Evolutionary conservation across 2,113 vertebrate genomes (phyloP).

Genomic region (Poecile atricapillus): DNA sequence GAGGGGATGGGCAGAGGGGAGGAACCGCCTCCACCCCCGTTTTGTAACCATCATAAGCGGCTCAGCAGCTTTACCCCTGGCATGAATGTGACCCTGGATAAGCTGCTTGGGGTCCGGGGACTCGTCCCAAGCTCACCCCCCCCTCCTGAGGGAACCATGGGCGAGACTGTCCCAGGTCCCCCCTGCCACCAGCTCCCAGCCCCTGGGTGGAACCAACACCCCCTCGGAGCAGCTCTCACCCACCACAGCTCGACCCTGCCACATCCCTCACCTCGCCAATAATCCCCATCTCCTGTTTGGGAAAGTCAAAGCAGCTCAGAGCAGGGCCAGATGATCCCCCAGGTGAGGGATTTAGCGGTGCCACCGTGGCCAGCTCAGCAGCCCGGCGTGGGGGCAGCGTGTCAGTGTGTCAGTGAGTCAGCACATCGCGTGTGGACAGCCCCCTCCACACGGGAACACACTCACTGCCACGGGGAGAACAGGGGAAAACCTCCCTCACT

Average conservation of each 20-base stretch:
- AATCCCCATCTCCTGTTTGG: slow-evolving; percentile 2
- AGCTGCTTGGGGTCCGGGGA: background rate
- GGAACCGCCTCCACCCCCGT: background rate
- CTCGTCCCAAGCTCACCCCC: background rate
- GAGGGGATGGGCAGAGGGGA: background rate
- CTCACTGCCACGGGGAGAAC: accelerated
- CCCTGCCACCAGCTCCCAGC: background rate
- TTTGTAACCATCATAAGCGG: background rate
- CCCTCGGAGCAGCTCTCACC: accelerated
- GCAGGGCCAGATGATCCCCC: background rate
- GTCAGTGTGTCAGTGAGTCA: slow-evolving; percentile 87
- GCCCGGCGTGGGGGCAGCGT: slow-evolving; percentile 72
- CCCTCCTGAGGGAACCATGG: background rate
- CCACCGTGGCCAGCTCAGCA: background rate
- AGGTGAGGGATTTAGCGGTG: slow-evolving; percentile 71
- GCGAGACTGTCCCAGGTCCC: accelerated
- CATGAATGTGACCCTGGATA: background rate
- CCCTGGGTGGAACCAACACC: accelerated
- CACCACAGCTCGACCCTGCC: accelerated
- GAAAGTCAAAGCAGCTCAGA: slow-evolving; percentile 42
- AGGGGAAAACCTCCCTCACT: background rate
- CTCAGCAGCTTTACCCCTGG: slow-evolving; percentile 33
- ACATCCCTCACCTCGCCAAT: accelerated
- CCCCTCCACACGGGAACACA: accelerated
- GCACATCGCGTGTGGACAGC: slow-evolving; percentile 16